These are phyloP conservation scores for Macrosoma leucophasiata DNA, from an alignment of 2,888 invertebrate genomes.

Conservation along the genomic window DNA sequence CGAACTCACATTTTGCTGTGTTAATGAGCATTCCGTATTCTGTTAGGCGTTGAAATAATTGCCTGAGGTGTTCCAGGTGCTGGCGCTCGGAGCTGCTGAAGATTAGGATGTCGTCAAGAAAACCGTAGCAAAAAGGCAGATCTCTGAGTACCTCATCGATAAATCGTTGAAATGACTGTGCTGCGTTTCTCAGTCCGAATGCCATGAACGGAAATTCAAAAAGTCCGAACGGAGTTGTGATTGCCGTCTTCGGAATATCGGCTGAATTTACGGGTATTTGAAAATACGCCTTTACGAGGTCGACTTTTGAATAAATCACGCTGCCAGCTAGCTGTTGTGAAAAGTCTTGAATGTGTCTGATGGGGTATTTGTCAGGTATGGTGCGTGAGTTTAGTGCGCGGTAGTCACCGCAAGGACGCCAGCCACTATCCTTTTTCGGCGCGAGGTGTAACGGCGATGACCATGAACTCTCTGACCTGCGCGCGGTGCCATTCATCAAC, in stretches of 20 bases:
- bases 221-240: slow-evolving; percentile 34
- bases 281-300: slow-evolving; percentile 32
- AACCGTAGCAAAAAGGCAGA: slow-evolving; percentile 25
- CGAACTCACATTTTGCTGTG: no score
- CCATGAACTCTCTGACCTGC: slow-evolving; percentile 22
- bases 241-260: slow-evolving; percentile 37
- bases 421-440: slow-evolving; percentile 28
- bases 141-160: slow-evolving; percentile 29
- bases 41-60: slow-evolving; percentile 6
- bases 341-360: slow-evolving; percentile 21
- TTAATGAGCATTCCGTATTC: slow-evolving; percentile 8
- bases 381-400: slow-evolving; percentile 19
- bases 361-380: slow-evolving; percentile 17
- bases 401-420: slow-evolving; percentile 24
- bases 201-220: slow-evolving; percentile 35
- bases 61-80: slow-evolving; percentile 20
- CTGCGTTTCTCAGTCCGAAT: slow-evolving; percentile 46
- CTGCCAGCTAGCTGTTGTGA: slow-evolving; percentile 15
- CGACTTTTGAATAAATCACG: slow-evolving; percentile 14
- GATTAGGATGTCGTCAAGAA: slow-evolving; percentile 36
- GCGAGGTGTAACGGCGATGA: slow-evolving; percentile 28
- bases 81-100: slow-evolving; percentile 18
- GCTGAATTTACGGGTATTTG: slow-evolving; percentile 37
- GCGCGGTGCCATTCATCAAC: slow-evolving; percentile 20
- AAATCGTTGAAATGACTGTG: slow-evolving; percentile 43